Conservation (phyloP, 2,888 invertebrate genomes). For the Chrysolina haemoptera region DNA sequence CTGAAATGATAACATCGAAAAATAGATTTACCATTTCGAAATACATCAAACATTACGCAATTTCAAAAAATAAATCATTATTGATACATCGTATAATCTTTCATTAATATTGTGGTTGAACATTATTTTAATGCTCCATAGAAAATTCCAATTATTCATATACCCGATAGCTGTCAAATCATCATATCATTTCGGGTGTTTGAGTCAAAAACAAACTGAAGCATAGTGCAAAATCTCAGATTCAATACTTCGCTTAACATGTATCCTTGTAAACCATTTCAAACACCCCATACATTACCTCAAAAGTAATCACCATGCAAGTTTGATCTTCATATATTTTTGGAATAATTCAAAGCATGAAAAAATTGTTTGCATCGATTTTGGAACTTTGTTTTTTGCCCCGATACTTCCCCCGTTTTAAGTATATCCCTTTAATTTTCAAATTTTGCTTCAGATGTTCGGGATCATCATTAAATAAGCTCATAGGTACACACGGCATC, state of each 20-base stretch:
- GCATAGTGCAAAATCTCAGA: not conserved
- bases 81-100: too few species aligned
- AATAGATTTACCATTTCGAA: too few species aligned
- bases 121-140: too few species aligned
- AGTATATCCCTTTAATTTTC: conserved; percentile 30
- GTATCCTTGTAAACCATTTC: not conserved
- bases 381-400: conserved; percentile 15
- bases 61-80: too few species aligned
- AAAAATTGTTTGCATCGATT: conserved; percentile 29
- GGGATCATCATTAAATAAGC: conserved; percentile 37
- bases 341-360: conserved; percentile 29
- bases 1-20: too few species aligned
- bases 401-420: conserved; percentile 28
- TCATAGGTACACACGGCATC: not conserved
- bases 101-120: too few species aligned
- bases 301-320: conserved; percentile 28
- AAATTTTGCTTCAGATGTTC: conserved; percentile 30
- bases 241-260: not conserved
- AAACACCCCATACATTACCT: conserved; percentile 27
- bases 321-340: conserved; percentile 24
- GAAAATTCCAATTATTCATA: too few species aligned
- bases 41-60: too few species aligned
- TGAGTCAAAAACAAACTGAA: too few species aligned
- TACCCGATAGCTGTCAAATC: too few species aligned
- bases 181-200: too few species aligned